These are phyloP conservation scores for Eulemur macaco DNA, from an alignment of 2,113 vertebrate species.

Conservation along the genomic window DNA sequence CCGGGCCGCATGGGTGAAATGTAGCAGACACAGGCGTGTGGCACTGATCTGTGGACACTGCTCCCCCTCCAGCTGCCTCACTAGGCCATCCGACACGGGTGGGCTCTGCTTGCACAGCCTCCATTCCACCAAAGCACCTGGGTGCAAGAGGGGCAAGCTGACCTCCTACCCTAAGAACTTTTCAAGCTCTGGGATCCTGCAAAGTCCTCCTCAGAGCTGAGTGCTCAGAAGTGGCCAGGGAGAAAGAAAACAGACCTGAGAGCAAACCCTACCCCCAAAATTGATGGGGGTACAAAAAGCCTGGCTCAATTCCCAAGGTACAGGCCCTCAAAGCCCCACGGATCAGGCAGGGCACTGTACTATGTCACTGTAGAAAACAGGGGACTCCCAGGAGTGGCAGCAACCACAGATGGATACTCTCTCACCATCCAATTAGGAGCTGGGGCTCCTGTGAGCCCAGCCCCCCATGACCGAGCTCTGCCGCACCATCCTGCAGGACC, in stretches of 20 bases:
- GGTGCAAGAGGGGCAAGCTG: background rate
- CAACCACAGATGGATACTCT: background rate
- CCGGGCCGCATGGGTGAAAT: background rate
- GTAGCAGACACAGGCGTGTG: background rate
- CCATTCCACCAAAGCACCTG: background rate
- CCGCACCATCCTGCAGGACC: background rate
- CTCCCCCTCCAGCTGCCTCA: background rate
- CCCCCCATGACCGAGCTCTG: fast-evolving
- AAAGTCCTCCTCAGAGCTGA: background rate
- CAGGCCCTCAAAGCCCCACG: background rate
- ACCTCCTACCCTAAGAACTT: background rate
- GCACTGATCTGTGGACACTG: background rate
- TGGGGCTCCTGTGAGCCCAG: background rate
- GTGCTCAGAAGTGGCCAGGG: background rate
- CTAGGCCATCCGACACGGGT: background rate
- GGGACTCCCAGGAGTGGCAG: background rate
- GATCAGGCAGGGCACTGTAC: background rate
- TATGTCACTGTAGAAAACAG: background rate
- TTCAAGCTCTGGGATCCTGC: background rate
- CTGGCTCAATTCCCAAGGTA: background rate
- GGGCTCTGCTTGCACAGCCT: background rate
- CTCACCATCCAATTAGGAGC: background rate
- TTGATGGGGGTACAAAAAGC: background rate
- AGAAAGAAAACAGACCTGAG: background rate
- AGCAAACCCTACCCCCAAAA: background rate